These are phyloP conservation scores for Drosophila paracracens DNA, from an alignment of 2,888 invertebrate genomes.

Conservation along the genomic window DNA sequence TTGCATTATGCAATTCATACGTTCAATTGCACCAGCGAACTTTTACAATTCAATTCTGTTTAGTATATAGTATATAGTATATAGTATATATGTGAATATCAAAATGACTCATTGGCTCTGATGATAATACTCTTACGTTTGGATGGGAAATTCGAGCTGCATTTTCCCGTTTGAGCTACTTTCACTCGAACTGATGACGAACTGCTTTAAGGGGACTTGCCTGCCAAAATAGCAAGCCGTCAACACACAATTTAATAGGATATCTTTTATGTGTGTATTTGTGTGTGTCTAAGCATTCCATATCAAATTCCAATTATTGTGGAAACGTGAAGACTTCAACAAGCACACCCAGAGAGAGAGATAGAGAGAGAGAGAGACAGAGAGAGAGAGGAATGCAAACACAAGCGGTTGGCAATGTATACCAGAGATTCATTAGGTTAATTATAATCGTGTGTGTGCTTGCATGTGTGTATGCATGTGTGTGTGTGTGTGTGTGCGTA, in stretches of 20 bases:
- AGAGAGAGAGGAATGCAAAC: conserved; percentile 8
- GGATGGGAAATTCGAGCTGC: neutral
- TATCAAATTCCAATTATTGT: conserved; percentile 13
- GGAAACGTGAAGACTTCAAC: neutral
- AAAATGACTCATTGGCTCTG: neutral
- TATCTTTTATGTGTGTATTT: neutral
- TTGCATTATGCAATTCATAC: conserved; percentile 58
- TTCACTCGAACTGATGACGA: conserved; percentile 2
- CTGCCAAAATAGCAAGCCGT: conserved; percentile 22
- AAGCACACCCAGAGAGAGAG: neutral
- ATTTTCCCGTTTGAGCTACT: neutral
- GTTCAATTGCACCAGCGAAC: conserved; percentile 32
- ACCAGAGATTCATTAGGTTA: conserved; percentile 46
- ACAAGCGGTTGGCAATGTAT: conserved; percentile 15
- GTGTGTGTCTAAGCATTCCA: neutral
- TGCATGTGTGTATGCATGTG: conserved; percentile 4
- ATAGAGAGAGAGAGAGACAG: no score
- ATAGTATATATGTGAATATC: neutral
- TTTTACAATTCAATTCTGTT: neutral
- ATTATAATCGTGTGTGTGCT: conserved; percentile 33
- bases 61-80: neutral
- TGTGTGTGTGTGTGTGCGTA: neutral
- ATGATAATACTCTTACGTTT: neutral
- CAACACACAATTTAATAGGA: conserved; percentile 29
- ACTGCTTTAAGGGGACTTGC: conserved; percentile 14